Base-by-base conservation (phyloP, 1,140 invertebrate species). In the Amyelois transitella region DNA sequence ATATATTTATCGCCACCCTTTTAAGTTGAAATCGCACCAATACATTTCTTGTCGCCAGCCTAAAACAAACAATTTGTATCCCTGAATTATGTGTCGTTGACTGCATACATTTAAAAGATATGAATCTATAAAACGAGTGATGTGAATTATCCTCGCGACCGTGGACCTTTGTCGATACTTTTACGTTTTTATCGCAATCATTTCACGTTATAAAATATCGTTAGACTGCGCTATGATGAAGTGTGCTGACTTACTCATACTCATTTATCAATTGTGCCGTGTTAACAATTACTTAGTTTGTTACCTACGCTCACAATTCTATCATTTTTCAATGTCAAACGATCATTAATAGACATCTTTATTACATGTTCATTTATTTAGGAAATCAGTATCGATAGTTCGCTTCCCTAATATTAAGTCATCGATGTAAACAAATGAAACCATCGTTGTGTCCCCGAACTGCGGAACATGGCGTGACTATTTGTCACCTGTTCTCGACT, bases 31-130 rank as follows among this genome's bases (percentile, higher is more conserved):
- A 62, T 65, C 59, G 53, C 61, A 51, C 53, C 82, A 81, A 81
- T 85, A 79, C 76, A 75, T 81, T 83, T 73, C 69, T 72, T 81
- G 81, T 87, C 81, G 71, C 75, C n/a, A 59, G 63, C 76, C 76
- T 87, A 87, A 87, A 86, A 86, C 81, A 87, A 87, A 86, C 82
- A 84, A 87, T 87, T 87, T 87, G 82, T 87, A 87, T 83, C 80
- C 77, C 82, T 86, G 84, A 87, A 86, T 87, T 87, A 86, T 87
- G 77, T 75, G 76, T 81, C 77, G 84, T 80, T 86, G 84, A 83
- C 76, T 86, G 81, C 84, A 86, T 87, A 87, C 82, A 83, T 87
- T 86, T 79, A 78, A 83, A 70, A 79, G 84, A 87, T 87, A 86
- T 79, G 81, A 75, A 87, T 87, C 84, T 87, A 76, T 78, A 79